A percentile compares a stretch with the other conserved stretches of the same genome.
phyloP scores from a whole-genome alignment of 2,888 invertebrate species.

The Dermolepida albohirtum region DNA sequence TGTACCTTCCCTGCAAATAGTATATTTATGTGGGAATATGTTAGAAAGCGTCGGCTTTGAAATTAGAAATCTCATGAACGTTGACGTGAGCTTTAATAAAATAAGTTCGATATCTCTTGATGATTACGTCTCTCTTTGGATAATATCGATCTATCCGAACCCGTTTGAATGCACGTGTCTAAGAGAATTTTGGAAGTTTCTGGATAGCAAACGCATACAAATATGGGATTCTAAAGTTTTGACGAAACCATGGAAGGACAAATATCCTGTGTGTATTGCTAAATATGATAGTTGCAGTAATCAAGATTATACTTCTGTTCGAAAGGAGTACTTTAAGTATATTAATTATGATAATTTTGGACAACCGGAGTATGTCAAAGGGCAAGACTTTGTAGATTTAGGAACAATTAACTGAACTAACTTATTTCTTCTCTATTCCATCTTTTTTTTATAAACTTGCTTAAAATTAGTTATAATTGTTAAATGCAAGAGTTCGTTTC shows the following conservation, averaged over 20 bases:
- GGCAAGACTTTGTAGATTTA: slow-evolving; percentile 21
- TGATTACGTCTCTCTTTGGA: slow-evolving; percentile 16
- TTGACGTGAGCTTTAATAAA: slow-evolving; percentile 26
- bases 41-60: slow-evolving; percentile 9
- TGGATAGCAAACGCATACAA: neutral
- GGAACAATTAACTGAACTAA: slow-evolving; percentile 17
- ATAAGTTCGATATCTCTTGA: slow-evolving; percentile 11
- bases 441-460: too few relatives aligned
- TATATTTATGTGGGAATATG: slow-evolving; percentile 15
- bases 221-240: slow-evolving; percentile 11
- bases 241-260: slow-evolving; percentile 5
- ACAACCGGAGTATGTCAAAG: slow-evolving; percentile 11
- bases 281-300: slow-evolving; percentile 4
- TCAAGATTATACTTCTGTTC: neutral
- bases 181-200: slow-evolving; percentile 15
- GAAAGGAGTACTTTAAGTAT: slow-evolving; percentile 6
- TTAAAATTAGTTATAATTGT: too few relatives aligned
- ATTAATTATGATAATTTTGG: slow-evolving; percentile 17
- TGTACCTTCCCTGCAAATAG: neutral
- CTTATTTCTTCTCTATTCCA: neutral
- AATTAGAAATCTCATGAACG: slow-evolving; percentile 8
- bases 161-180: slow-evolving; percentile 24
- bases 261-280: slow-evolving; percentile 24
- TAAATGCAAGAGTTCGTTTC: too few relatives aligned
- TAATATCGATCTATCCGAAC: slow-evolving; percentile 25